Base-by-base conservation (phyloP, 2,113 vertebrate genomes). In the Grammomys dolichurus region DNA sequence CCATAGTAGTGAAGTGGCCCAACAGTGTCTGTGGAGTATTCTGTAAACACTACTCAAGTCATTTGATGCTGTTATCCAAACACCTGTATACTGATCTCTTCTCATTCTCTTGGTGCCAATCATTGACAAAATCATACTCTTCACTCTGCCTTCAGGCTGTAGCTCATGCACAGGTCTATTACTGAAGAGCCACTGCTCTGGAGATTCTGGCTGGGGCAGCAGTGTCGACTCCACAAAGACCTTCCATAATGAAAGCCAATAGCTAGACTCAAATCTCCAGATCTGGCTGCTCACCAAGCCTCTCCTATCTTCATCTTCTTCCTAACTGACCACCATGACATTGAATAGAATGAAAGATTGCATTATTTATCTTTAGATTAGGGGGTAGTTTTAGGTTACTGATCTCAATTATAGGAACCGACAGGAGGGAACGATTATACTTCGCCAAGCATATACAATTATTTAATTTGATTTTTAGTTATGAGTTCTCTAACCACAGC, bases 381-480 rank as follows among this genome's bases (percentile, higher is more conserved):
- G 46, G 8, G 10, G 63, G 43, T 43, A 60, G 67, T 56, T 94
- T 86, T 82, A 88, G 46, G 67, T 94, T 91, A 82, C 40, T 84
- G 19, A 87, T 91, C 90, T 82, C 93, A 91, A 91, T 96, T 91
- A 95, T 69, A 24, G 73, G 86, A 91, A 63, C n/a, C 87, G 60
- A 93, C 76, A 43, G 86, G 77, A 88, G 80, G 67, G 72, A 85
- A 82, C 19, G 67, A 87, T 89, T 86, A n/a, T 73, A 82, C n/a
- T 93, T 91, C 92, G 28, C 78, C 87, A 87, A 91, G 94, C 87
- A 58, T 90, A 93, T 33, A 80, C 22, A 89, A 82, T 91, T 43
- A 91, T 86, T 92, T 95, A 82, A 96, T 91, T 95, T 40, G 46
- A 93, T 89, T 95, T 97, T 96, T 73, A 92, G 67, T 91, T 82